A percentile compares a stretch with the other conserved stretches of the same genome.
These are phyloP conservation scores for Eleutherodactylus coqui DNA, from an alignment of 2,797 vertebrate genomes.

Conservation along the genomic window DNA sequence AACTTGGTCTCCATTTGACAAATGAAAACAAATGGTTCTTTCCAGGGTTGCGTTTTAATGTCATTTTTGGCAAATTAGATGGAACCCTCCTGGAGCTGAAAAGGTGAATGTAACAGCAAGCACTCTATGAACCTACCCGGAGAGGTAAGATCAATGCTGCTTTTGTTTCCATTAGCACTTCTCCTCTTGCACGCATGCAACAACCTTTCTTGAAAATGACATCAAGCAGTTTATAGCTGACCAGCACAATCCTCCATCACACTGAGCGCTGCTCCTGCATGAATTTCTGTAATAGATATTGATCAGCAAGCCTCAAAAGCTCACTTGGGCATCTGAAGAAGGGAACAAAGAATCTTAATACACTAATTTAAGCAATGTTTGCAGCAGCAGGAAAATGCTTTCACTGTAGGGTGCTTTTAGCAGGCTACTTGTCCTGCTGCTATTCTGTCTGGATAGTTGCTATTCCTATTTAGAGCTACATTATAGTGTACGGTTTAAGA, in stretches of 20 bases:
- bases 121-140: too few relatives aligned
- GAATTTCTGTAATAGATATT: slow-evolving; percentile 62
- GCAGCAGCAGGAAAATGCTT: slow-evolving; percentile 53
- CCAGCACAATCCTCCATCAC: slow-evolving; percentile 40
- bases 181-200: not conserved
- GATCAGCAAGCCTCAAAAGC: slow-evolving; percentile 57
- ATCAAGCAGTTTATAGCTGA: slow-evolving; percentile 48
- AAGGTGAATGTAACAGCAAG: too few relatives aligned
- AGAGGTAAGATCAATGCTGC: not conserved
- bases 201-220: slow-evolving; percentile 39
- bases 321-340: slow-evolving; percentile 50
- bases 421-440: slow-evolving; percentile 22
- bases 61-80: too few relatives aligned
- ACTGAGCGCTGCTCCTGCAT: slow-evolving; percentile 40
- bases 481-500: slow-evolving; percentile 13
- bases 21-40: too few relatives aligned
- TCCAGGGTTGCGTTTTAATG: too few relatives aligned
- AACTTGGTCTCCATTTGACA: too few relatives aligned
- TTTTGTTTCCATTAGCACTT: slow-evolving; percentile 1
- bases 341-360: slow-evolving; percentile 47
- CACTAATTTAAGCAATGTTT: slow-evolving; percentile 57
- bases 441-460: slow-evolving; percentile 42
- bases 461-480: slow-evolving; percentile 42
- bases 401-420: slow-evolving; percentile 52
- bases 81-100: too few relatives aligned